These are phyloP conservation scores for Endotricha flammealis DNA, from an alignment of 2,888 invertebrate genomes.

Conservation along the genomic window DNA sequence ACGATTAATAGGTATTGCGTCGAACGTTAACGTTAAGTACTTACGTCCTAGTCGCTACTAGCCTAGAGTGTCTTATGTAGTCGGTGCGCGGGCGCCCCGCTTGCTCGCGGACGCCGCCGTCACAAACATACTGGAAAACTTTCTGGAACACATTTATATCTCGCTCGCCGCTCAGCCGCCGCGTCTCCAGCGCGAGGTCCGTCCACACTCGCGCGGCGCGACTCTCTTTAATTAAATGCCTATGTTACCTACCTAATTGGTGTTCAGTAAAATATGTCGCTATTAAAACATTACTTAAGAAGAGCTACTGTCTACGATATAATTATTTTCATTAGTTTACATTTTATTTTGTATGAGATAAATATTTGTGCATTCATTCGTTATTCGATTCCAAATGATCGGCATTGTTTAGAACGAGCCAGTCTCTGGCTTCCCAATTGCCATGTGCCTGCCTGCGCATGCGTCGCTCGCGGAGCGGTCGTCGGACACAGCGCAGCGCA, in stretches of 20 bases:
- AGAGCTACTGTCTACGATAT: constrained; percentile 7
- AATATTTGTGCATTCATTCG: background rate
- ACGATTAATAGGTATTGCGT: constrained; percentile 24
- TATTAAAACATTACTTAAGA: constrained; percentile 1
- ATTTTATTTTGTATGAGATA: background rate
- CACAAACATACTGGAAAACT: constrained; percentile 59
- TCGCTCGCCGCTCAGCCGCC: background rate
- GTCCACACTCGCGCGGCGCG: background rate
- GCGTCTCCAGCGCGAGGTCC: too few species aligned
- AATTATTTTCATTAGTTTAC: background rate
- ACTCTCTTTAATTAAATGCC: background rate
- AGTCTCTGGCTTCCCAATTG: too few species aligned
- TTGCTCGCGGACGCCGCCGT: constrained; percentile 60
- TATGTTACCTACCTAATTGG: constrained; percentile 44
- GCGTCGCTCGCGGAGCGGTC: too few species aligned
- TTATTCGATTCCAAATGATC: too few species aligned
- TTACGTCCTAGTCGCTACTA: constrained; percentile 28
- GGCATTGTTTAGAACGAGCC: too few species aligned
- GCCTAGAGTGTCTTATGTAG: constrained; percentile 32
- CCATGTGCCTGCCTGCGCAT: too few species aligned
- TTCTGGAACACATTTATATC: constrained; percentile 63
- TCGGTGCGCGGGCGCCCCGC: constrained; percentile 28
- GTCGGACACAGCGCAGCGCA: too few species aligned
- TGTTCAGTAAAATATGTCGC: constrained; percentile 65
- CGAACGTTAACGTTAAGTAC: constrained; percentile 19